phyloP scores from a whole-genome alignment of 2,888 invertebrate species.

The Calephelis perditalis region DNA sequence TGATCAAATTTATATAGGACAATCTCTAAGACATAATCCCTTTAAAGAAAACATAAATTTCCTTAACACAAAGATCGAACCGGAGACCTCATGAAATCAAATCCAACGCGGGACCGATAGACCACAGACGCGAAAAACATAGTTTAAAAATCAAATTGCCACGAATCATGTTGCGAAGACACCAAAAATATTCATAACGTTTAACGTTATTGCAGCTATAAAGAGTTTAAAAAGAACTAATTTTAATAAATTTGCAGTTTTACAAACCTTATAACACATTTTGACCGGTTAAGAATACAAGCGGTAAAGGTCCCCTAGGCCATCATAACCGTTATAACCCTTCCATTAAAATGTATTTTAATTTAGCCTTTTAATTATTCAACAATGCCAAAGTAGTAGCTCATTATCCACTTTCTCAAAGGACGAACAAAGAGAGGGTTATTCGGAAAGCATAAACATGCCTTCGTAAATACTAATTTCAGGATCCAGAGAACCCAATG shows the following conservation, averaged over 20 bases:
- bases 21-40: too few relatives aligned
- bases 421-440: constrained; percentile 4
- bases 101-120: too few relatives aligned
- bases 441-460: constrained; percentile 7
- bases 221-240: background rate
- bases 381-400: background rate
- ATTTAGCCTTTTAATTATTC: constrained; percentile 7
- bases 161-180: too few relatives aligned
- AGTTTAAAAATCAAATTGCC: too few relatives aligned
- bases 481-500: background rate
- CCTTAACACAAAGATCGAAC: too few relatives aligned
- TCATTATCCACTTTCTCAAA: background rate
- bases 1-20: too few relatives aligned
- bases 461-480: constrained; percentile 5
- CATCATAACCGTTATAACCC: background rate
- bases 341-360: background rate
- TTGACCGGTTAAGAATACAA: background rate
- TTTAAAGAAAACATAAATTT: too few relatives aligned
- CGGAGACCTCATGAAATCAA: too few relatives aligned
- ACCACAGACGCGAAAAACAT: too few relatives aligned
- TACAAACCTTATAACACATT: background rate
- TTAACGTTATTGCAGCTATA: too few relatives aligned
- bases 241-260: background rate
- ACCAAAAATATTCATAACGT: too few relatives aligned
- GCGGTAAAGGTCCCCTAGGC: background rate